Evolutionary conservation across 2,797 vertebrate species (phyloP).

Genomic region (Pangasius djambal): DNA sequence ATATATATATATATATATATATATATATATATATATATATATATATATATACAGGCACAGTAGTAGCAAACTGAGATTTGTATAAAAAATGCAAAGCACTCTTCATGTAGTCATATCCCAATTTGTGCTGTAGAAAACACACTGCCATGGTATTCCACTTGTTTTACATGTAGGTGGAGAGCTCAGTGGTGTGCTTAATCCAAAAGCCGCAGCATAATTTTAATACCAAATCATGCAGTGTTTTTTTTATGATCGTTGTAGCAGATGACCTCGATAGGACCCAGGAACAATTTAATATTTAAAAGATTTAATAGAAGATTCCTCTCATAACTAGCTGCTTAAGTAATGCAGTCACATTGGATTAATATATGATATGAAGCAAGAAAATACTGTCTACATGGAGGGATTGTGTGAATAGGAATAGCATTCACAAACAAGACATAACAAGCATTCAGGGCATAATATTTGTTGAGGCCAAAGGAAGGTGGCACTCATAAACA

Average conservation of each 20-base stretch:
- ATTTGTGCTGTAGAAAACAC: background rate
- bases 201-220: slow-evolving; percentile 9
- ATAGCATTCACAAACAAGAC: background rate
- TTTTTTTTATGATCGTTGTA: background rate
- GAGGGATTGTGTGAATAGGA: background rate
- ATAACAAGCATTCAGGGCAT: background rate
- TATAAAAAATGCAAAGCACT: slow-evolving; percentile 22
- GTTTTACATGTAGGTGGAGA: slow-evolving; percentile 28
- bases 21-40: no score
- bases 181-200: background rate
- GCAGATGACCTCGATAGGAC: background rate
- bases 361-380: background rate
- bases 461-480: background rate
- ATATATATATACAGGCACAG: background rate
- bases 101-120: background rate
- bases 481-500: background rate
- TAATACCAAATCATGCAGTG: slow-evolving; percentile 19
- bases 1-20: no score
- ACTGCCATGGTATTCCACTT: background rate
- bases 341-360: background rate
- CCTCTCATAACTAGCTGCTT: background rate
- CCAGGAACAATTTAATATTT: background rate
- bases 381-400: background rate
- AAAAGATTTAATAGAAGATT: background rate
- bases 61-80: background rate